A percentile compares a stretch with the other conserved stretches of the same genome.
Conservation (phyloP, 1,140 invertebrate genomes). For the Lethrus apterus region DNA sequence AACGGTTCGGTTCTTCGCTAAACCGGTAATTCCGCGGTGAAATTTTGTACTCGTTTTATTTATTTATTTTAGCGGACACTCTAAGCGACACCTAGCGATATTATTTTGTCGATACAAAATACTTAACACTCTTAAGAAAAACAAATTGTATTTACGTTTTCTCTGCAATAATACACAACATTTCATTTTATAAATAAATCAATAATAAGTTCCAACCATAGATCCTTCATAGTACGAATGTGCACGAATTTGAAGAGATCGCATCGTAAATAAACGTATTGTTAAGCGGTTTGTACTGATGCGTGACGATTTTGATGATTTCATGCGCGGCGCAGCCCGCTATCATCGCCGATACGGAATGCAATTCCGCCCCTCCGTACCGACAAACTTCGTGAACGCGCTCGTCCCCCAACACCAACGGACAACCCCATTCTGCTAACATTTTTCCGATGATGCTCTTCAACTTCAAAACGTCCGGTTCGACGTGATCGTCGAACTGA, state of each 20-base stretch:
- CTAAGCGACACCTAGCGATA: no score
- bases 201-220: constrained; percentile 25
- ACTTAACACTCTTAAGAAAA: no score
- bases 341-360: constrained; percentile 91
- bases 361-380: constrained; percentile 90
- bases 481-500: constrained; percentile 76
- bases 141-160: no score
- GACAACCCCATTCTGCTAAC: constrained; percentile 77
- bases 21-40: no score
- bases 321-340: constrained; percentile 92
- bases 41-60: no score
- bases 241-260: constrained; percentile 77
- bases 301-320: constrained; percentile 94
- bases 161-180: no score
- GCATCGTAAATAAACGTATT: constrained; percentile 96
- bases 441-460: constrained; percentile 50
- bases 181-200: no score
- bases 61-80: no score
- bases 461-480: constrained; percentile 75
- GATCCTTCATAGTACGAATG: constrained; percentile 62
- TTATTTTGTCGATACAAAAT: no score
- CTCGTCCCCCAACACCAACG: constrained; percentile 76
- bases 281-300: constrained; percentile 92
- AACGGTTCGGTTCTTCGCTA: no score
- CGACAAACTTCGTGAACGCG: constrained; percentile 91